Conservation (phyloP, 2,888 invertebrate genomes). For the Exephanes ischioxanthus region DNA sequence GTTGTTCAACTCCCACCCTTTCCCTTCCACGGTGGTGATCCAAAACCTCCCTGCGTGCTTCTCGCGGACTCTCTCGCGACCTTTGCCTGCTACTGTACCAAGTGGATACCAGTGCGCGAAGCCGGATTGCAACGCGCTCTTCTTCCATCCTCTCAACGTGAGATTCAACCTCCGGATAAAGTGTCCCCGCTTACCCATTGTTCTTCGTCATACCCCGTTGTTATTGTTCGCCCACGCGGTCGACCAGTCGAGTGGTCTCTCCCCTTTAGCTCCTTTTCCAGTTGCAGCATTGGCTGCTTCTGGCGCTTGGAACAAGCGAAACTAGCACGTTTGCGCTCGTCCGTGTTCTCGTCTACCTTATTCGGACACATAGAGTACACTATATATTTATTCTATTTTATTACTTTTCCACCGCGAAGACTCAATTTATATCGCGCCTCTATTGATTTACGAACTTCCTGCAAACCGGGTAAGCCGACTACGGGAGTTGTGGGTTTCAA, state of each 20-base stretch:
- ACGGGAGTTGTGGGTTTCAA: neutral
- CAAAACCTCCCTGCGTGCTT: constrained; percentile 5
- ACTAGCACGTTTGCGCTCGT: neutral
- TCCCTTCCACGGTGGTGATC: constrained; percentile 12
- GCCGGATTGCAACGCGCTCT: constrained; percentile 33
- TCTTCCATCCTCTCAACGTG: constrained; percentile 2
- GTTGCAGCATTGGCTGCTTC: constrained; percentile 38
- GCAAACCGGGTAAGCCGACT: neutral
- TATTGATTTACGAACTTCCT: neutral
- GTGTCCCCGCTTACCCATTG: constrained; percentile 36
- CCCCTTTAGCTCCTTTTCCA: constrained; percentile 33
- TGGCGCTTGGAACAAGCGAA: neutral
- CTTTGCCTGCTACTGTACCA: constrained; percentile 3
- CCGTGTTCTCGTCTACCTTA: neutral
- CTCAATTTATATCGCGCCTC: neutral
- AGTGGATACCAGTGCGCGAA: constrained; percentile 14
- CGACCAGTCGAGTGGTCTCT: constrained; percentile 35
- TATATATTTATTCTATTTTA: neutral
- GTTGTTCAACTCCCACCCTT: neutral
- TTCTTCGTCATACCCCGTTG: constrained; percentile 27
- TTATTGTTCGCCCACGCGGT: constrained; percentile 31
- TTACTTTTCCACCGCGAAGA: neutral
- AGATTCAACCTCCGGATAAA: constrained; percentile 43
- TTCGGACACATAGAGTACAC: neutral
- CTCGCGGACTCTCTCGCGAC: constrained; percentile 4